A percentile compares a stretch with the other conserved stretches of the same genome.
Evolutionary conservation across 2,888 invertebrate species (phyloP).

Genomic region (Halocaridina rubra): DNA sequence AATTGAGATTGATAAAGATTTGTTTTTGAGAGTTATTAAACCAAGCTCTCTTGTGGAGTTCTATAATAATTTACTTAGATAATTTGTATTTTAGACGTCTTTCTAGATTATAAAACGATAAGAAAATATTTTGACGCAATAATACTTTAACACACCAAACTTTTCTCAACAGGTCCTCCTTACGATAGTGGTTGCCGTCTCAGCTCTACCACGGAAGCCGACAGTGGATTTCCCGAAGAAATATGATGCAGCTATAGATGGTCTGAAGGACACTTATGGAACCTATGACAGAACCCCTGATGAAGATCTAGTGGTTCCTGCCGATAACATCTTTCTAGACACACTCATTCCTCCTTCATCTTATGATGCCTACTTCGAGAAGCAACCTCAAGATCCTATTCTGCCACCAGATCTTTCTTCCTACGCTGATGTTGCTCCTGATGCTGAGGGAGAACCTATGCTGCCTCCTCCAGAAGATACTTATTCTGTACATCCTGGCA

Average conservation of each 20-base stretch:
- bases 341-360: neutral
- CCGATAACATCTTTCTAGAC: neutral
- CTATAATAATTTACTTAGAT: neutral
- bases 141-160: neutral
- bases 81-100: no score
- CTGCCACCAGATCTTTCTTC: conserved; percentile 6
- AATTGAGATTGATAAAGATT: neutral
- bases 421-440: neutral
- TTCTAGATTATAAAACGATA: no score
- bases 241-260: neutral
- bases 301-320: neutral
- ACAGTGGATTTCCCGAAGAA: conserved; percentile 5
- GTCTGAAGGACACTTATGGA: neutral
- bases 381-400: conserved; percentile 3
- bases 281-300: neutral
- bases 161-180: neutral
- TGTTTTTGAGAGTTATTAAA: neutral
- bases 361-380: conserved; percentile 17
- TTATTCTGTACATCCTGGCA: neutral
- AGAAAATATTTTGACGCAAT: no score
- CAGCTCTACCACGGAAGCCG: neutral
- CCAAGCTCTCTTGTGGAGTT: neutral
- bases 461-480: neutral
- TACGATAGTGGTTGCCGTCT: neutral
- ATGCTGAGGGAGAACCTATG: neutral